A percentile compares a stretch with the other conserved stretches of the same genome.
These are phyloP conservation scores for Lepidurus couesii DNA, from an alignment of 1,140 invertebrate genomes.

Conservation along the genomic window DNA sequence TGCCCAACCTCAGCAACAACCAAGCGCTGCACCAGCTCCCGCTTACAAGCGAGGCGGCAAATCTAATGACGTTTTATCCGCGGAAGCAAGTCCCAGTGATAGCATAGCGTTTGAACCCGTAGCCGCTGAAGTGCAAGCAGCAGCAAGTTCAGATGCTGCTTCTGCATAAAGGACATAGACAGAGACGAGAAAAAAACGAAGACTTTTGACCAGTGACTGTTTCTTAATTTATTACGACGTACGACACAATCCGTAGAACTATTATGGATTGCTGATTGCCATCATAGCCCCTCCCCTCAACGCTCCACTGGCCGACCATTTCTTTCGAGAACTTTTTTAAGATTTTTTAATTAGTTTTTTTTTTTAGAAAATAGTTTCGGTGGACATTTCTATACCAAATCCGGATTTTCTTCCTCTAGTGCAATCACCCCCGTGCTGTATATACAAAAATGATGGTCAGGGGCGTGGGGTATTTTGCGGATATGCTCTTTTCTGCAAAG, in stretches of 20 bases:
- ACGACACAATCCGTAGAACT: background rate
- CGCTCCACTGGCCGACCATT: background rate
- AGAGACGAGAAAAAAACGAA: constrained; percentile 13
- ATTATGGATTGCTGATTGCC: constrained; percentile 18
- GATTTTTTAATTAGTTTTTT: constrained; percentile 12
- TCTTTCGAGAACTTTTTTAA: background rate
- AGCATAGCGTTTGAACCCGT: background rate
- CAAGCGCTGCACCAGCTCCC: constrained; percentile 2
- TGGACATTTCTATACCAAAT: background rate
- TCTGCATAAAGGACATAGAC: constrained; percentile 11
- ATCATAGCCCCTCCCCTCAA: constrained; percentile 25
- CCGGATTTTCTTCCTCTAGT: constrained; percentile 10
- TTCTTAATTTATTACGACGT: constrained; percentile 30
- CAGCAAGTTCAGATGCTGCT: background rate
- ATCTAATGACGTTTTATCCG: background rate
- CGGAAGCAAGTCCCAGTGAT: constrained; percentile 7
- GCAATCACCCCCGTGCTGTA: background rate
- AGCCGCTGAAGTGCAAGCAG: constrained; percentile 1
- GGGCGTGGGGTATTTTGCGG: constrained; percentile 25
- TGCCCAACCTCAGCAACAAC: background rate
- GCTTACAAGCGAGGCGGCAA: constrained; percentile 22
- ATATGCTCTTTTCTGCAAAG: constrained; percentile 23
- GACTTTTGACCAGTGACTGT: constrained; percentile 13
- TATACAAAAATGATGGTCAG: constrained; percentile 4
- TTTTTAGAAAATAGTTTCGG: background rate